phyloP scores from a whole-genome alignment of 1,140 invertebrate genomes.

The Caerostris extrusa region DNA sequence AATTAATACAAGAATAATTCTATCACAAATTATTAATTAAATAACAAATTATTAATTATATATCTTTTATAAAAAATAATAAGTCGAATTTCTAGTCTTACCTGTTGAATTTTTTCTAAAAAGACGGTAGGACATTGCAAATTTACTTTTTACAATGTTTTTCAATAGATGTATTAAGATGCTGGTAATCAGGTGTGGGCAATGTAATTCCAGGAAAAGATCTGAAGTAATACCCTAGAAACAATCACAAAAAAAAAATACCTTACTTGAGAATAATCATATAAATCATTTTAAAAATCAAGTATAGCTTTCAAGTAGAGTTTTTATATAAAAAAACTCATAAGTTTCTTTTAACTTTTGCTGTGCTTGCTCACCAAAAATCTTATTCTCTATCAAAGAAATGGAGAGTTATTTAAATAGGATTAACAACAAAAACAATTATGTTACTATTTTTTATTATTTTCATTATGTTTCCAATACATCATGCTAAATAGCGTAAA shows the following conservation, averaged over 20 bases:
- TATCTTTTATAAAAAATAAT: background rate
- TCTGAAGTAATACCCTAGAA: constrained; percentile 93
- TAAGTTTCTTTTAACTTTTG: no score
- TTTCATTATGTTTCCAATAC: no score
- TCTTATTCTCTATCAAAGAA: no score
- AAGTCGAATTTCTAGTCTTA: constrained; percentile 60
- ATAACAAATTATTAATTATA: background rate
- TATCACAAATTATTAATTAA: background rate
- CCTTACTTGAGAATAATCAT: background rate
- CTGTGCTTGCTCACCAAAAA: no score
- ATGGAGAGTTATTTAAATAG: no score
- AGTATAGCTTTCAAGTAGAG: no score
- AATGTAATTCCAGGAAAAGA: constrained; percentile 90
- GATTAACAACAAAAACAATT: no score
- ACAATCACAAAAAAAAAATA: constrained; percentile 56
- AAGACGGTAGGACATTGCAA: constrained; percentile 92
- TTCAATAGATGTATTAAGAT: constrained; percentile 82
- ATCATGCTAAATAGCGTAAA: no score
- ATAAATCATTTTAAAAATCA: no score
- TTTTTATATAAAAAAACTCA: no score
- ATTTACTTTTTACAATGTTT: constrained; percentile 87
- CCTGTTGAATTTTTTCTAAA: constrained; percentile 93
- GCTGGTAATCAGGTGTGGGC: constrained; percentile 87
- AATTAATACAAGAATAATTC: no score
- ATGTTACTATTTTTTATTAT: no score